Evolutionary conservation across 2,888 invertebrate species (phyloP).

Genomic region (Agonopterix heracliana): DNA sequence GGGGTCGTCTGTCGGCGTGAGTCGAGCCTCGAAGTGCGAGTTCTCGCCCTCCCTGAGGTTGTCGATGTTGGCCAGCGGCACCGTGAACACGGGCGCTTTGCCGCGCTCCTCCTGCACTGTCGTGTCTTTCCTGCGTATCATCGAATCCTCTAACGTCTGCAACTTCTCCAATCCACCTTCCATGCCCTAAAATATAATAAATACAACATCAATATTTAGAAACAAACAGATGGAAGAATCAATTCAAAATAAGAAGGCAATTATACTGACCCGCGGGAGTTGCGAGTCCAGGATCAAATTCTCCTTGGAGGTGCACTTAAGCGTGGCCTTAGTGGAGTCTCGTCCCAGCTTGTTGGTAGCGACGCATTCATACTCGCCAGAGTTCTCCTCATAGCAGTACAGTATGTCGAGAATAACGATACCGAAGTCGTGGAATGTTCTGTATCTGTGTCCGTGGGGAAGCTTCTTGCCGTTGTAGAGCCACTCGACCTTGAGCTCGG

Average conservation of each 20-base stretch:
- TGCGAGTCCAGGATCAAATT: slow-evolving; percentile 94
- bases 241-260: background rate
- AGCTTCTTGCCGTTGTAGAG: slow-evolving; percentile 94
- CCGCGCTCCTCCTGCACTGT: slow-evolving; percentile 84
- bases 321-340: slow-evolving; percentile 88
- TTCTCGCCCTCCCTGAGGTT: slow-evolving; percentile 93
- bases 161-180: slow-evolving; percentile 96
- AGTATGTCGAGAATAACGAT: slow-evolving; percentile 96
- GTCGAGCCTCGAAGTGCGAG: slow-evolving; percentile 91
- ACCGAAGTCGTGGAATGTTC: slow-evolving; percentile 98
- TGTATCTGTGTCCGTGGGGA: slow-evolving; percentile 95
- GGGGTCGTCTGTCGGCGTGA: slow-evolving; percentile 93
- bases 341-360: slow-evolving; percentile 94
- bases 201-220: slow-evolving; percentile 4
- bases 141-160: slow-evolving; percentile 92
- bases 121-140: slow-evolving; percentile 85
- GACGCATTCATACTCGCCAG: slow-evolving; percentile 94
- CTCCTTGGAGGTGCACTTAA: slow-evolving; percentile 92
- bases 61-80: slow-evolving; percentile 91
- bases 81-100: slow-evolving; percentile 93
- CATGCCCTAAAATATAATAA: slow-evolving; percentile 81
- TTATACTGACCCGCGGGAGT: slow-evolving; percentile 84
- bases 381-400: slow-evolving; percentile 97
- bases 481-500: slow-evolving; percentile 96
- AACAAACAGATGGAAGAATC: background rate